phyloP scores from a whole-genome alignment of 2,113 vertebrate genomes.

The Sisor rabdophorus region DNA sequence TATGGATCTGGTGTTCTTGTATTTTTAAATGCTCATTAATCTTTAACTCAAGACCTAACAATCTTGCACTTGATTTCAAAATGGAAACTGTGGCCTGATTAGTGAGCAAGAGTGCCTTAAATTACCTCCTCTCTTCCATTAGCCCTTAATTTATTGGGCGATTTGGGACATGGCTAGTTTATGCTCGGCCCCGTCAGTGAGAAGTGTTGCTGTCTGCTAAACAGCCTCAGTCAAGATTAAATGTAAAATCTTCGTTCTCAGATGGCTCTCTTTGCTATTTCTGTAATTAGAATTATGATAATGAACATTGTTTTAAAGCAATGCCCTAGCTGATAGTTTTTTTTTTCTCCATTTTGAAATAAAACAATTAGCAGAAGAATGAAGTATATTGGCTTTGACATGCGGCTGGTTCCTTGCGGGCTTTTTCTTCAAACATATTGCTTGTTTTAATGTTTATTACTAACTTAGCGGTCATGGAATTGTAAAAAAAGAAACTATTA shows the following conservation, averaged over 20 bases:
- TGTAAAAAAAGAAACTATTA: neutral
- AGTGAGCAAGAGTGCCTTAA: constrained; percentile 34
- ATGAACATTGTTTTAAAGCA: constrained; percentile 48
- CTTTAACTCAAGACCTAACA: constrained; percentile 5
- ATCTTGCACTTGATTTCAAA: constrained; percentile 7
- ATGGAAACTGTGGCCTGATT: constrained; percentile 35
- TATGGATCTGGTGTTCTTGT: too few species aligned
- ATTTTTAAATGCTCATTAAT: neutral
- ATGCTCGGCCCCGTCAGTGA: constrained; percentile 26
- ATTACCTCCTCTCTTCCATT: constrained; percentile 41
- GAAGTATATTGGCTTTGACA: constrained; percentile 34
- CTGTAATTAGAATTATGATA: constrained; percentile 52
- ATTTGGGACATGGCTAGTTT: constrained; percentile 45
- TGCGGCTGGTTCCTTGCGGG: constrained; percentile 4
- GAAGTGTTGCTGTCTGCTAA: constrained; percentile 43
- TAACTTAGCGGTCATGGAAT: constrained; percentile 8
- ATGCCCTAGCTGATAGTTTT: constrained; percentile 18
- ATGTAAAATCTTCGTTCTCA: constrained; percentile 18
- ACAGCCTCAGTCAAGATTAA: constrained; percentile 40
- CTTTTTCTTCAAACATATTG: constrained; percentile 16
- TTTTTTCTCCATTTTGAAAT: neutral
- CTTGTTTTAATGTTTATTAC: constrained; percentile 31
- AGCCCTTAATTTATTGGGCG: constrained; percentile 47
- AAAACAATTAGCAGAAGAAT: constrained; percentile 35
- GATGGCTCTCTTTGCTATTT: constrained; percentile 25